These are phyloP conservation scores for Bergia sp. DNA, from an alignment of 92 coral and sea anemone species.

Conservation along the genomic window DNA sequence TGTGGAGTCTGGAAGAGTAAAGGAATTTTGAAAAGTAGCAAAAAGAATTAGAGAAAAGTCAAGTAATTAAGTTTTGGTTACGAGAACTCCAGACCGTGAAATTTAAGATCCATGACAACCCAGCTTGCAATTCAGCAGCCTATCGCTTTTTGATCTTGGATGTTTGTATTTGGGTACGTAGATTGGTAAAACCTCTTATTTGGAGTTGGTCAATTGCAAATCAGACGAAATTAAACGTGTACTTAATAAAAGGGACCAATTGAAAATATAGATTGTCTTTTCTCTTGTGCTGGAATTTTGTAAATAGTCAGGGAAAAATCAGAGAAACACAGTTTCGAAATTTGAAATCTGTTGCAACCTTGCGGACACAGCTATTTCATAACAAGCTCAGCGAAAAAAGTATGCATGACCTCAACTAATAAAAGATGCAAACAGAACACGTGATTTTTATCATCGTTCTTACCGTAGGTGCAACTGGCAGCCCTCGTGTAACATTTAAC, in stretches of 20 bases:
- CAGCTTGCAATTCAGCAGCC: not conserved
- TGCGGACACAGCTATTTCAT: not conserved
- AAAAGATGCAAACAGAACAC: not conserved
- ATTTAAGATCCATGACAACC: not conserved
- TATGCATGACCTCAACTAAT: not conserved
- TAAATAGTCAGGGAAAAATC: too few relatives aligned
- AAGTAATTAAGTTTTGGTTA: not conserved
- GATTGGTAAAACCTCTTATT: too few relatives aligned
- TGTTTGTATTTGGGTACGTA: too few relatives aligned
- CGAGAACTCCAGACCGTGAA: too few relatives aligned
- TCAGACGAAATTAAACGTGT: not conserved
- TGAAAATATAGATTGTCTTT: too few relatives aligned
- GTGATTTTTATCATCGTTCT: not conserved
- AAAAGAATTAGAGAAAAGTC: not conserved
- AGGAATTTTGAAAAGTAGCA: too few relatives aligned
- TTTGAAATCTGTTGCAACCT: not conserved
- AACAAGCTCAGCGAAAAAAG: too few relatives aligned
- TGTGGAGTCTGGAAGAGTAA: not conserved
- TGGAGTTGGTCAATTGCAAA: not conserved
- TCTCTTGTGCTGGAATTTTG: not conserved
- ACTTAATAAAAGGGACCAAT: not conserved
- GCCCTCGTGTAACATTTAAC: conserved; percentile 79
- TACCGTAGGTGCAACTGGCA: conserved; percentile 10
- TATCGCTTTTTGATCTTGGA: not conserved
- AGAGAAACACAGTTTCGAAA: too few relatives aligned